Base-by-base conservation (phyloP, 2,113 vertebrate genomes). In the Xiphophorus hellerii region DNA sequence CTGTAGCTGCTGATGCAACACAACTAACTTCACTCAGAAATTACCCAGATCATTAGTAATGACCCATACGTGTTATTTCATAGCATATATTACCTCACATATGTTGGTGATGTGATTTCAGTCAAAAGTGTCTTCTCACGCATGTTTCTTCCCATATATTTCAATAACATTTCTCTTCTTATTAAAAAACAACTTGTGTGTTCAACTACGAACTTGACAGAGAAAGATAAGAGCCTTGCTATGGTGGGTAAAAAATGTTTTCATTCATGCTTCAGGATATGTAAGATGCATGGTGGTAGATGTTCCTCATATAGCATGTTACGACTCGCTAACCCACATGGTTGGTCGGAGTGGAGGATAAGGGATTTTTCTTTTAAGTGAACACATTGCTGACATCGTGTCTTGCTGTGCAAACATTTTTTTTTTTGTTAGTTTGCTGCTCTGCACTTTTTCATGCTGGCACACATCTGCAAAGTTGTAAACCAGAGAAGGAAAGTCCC, bases 281-380 rank as follows among this genome's bases (percentile, higher is more conserved):
- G 37, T 30, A 28, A 30, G 22, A 62, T 73, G 79, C 48, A 72
- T 72, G 54, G 37, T 80, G 68, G 31, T 7, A 63, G 69, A 78
- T 82, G 29, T 83, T 77, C 80, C 69, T 81, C 74, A 74, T 71
- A 63, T 51, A 73, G 60, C 62, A 70, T 48, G 22, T 69, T 35
- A 37, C 81, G 71, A 90, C 30, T 90, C 82, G 85, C 25, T 70
- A 39, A 80, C 65, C 62, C 76, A 83, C 76, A 71, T 60, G 27
- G 84, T 76, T 72, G 29, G 7, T 70, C 63, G 83, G 74, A 85
- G 44, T 77, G 83, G 73, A 79, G 74, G 44, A 82, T 68, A 25
- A 63, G 74, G 71, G 71, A 3, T 62, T 87, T 87, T 87, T 88
- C 33, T 77, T 67, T 83, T 37, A 20, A 75, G 42, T 74, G 54